phyloP scores from a whole-genome alignment of 2,888 invertebrate genomes.

The Agrotis ipsilon region DNA sequence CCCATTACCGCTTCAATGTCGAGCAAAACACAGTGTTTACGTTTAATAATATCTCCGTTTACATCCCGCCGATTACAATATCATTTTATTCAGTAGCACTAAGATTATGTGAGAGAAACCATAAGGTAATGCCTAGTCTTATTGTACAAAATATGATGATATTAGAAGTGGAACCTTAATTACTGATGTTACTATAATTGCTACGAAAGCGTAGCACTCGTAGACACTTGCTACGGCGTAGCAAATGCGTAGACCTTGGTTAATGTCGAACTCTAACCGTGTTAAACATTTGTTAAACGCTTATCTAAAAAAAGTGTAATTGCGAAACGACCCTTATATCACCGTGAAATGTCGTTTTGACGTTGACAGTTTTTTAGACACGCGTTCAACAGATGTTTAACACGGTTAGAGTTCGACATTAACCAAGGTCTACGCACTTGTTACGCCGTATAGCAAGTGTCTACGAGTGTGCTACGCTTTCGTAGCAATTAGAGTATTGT shows the following conservation, averaged over 20 bases:
- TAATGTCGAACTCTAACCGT: too few species aligned
- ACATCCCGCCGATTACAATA: constrained; percentile 41
- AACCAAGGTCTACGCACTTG: constrained; percentile 7
- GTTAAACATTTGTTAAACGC: too few species aligned
- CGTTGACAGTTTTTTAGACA: too few species aligned
- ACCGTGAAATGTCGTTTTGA: too few species aligned
- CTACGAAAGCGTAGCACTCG: too few species aligned
- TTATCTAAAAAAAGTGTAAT: too few species aligned
- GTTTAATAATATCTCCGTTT: constrained; percentile 54
- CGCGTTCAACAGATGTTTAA: too few species aligned
- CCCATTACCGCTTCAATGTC: constrained; percentile 5
- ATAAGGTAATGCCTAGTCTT: neutral
- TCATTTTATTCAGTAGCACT: constrained; percentile 8
- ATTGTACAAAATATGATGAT: neutral
- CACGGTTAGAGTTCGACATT: too few species aligned
- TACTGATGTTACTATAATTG: too few species aligned
- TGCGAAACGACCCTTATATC: too few species aligned
- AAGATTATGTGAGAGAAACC: constrained; percentile 14
- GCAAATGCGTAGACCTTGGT: too few species aligned
- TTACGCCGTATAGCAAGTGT: constrained; percentile 16
- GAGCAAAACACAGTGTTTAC: constrained; percentile 52
- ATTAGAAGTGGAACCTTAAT: neutral
- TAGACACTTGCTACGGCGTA: too few species aligned
- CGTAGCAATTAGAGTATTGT: constrained; percentile 11
- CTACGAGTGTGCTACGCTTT: constrained; percentile 20